Evolutionary conservation across 2,797 vertebrate genomes (phyloP).

Genomic region (Poeciliopsis paucimaculata): DNA sequence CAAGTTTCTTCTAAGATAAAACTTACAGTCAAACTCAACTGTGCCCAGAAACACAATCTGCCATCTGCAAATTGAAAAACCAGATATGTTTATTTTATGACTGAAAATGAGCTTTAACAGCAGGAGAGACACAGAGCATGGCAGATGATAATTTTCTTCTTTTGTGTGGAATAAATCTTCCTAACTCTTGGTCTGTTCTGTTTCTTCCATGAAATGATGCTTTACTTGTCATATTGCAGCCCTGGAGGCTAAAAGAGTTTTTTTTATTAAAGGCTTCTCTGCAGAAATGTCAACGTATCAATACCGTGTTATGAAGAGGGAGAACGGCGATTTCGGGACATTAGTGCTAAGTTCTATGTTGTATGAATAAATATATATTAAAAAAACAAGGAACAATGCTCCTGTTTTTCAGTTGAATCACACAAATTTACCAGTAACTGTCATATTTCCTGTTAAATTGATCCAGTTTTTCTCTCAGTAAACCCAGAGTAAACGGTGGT

Average conservation of each 20-base stretch:
- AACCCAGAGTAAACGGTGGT: not conserved
- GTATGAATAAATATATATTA: not conserved
- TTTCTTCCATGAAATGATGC: not conserved
- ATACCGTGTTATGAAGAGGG: not conserved
- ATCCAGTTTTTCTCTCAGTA: not conserved
- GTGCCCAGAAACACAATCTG: not conserved
- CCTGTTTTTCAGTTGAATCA: not conserved
- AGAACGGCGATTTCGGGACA: not conserved
- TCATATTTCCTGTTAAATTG: not conserved
- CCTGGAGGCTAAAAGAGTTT: not conserved
- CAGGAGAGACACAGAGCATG: not conserved
- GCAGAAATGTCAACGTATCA: not conserved
- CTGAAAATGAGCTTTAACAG: not conserved
- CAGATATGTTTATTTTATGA: not conserved
- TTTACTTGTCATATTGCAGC: conserved; percentile 1
- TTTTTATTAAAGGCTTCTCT: not conserved
- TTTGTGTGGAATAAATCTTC: not conserved
- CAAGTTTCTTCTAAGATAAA: not conserved
- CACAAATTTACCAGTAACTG: not conserved
- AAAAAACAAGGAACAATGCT: too few species aligned
- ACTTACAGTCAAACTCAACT: not conserved
- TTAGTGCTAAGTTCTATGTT: too few species aligned
- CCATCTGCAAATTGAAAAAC: not conserved
- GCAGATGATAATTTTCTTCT: not conserved
- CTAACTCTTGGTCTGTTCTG: not conserved